Evolutionary conservation across 2,888 invertebrate species (phyloP).

Genomic region (Melinopterus prodromus): DNA sequence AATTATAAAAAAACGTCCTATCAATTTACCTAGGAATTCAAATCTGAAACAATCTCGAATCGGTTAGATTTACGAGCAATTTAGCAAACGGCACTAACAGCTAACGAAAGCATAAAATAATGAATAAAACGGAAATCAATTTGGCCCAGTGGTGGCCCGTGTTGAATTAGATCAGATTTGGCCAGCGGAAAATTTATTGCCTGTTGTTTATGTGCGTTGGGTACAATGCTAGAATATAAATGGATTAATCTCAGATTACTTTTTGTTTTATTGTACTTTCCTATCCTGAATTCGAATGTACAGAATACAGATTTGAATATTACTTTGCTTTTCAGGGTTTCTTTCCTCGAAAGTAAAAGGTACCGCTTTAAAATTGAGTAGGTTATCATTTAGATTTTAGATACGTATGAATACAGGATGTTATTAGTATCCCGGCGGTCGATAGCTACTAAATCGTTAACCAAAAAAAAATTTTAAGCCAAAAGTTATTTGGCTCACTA

Average conservation of each 20-base stretch:
- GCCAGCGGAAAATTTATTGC: not conserved
- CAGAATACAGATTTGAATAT: not conserved
- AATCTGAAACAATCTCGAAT: not conserved
- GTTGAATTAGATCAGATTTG: conserved; percentile 4
- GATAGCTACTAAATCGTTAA: no score
- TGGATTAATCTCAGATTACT: not conserved
- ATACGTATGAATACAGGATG: no score
- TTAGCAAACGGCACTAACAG: not conserved
- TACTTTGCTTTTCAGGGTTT: not conserved
- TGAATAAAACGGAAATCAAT: conserved; percentile 4
- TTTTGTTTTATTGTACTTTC: not conserved
- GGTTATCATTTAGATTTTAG: no score
- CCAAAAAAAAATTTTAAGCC: no score
- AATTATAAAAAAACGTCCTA: no score
- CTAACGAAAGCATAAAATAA: not conserved
- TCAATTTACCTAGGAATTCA: not conserved
- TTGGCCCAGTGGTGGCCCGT: not conserved
- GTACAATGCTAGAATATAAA: not conserved
- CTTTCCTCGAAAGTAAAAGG: not conserved
- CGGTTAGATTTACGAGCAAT: not conserved
- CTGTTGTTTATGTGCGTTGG: not conserved
- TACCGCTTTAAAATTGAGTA: no score
- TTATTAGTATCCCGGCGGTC: no score
- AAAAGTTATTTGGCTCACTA: no score
- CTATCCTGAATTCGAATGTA: not conserved